Percentiles rank a stretch among this genome's conserved stretches.
phyloP scores from a whole-genome alignment of 2,888 invertebrate species.

The Ophion costatus region DNA sequence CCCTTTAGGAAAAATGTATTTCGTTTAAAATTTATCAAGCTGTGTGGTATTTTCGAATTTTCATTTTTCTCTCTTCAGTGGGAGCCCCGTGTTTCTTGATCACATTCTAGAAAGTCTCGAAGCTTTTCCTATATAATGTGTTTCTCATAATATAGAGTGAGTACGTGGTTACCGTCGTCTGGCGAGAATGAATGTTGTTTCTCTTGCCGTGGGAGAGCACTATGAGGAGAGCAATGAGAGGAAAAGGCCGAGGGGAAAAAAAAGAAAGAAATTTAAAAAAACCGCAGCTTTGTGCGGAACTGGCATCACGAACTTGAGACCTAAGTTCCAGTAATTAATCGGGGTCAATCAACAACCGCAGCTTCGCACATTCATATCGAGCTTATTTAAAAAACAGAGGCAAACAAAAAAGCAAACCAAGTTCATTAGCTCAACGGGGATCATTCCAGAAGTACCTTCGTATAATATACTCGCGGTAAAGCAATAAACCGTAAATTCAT shows the following conservation, averaged over 20 bases:
- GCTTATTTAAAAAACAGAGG: conserved; percentile 14
- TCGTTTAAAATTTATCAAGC: neutral
- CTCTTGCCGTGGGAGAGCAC: conserved; percentile 39
- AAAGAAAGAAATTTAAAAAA: conserved; percentile 22
- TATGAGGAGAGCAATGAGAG: conserved; percentile 26
- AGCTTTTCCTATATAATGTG: conserved; percentile 37
- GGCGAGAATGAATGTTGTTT: conserved; percentile 29
- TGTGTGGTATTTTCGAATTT: neutral
- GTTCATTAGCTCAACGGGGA: conserved; percentile 34
- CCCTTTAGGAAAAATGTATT: neutral
- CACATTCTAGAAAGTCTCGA: conserved; percentile 42
- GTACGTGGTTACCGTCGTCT: conserved; percentile 18
- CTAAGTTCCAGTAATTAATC: conserved; percentile 75
- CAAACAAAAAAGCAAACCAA: neutral
- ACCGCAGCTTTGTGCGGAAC: conserved; percentile 56
- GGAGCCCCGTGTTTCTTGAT: conserved; percentile 19
- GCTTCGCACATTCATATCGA: conserved; percentile 28
- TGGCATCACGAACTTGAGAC: conserved; percentile 61
- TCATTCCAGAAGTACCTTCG: neutral
- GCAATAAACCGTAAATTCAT: neutral
- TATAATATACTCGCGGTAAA: neutral
- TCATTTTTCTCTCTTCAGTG: conserved; percentile 15
- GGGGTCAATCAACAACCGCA: conserved; percentile 70
- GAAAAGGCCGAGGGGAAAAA: conserved; percentile 17
- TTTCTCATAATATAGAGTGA: conserved; percentile 23